phyloP scores from a whole-genome alignment of 92 coral and sea anemone genomes.

The Muricea muricata region DNA sequence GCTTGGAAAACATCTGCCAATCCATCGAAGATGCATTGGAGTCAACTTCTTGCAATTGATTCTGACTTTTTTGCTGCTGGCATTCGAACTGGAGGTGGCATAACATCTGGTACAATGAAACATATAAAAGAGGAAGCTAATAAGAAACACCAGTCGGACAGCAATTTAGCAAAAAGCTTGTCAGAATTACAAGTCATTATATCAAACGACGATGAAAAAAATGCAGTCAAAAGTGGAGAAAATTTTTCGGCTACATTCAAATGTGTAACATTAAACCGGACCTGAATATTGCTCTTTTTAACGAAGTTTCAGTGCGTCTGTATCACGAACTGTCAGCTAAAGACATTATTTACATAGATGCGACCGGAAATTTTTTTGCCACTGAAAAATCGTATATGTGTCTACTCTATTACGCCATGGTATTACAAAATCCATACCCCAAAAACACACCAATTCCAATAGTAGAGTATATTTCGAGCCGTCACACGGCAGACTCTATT shows the following conservation, averaged over 20 bases:
- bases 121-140: conserved; percentile 6
- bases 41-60: not conserved
- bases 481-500: conserved; percentile 3
- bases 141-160: not conserved
- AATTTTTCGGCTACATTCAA: conserved; percentile 37
- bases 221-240: conserved; percentile 26
- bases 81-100: conserved; percentile 28
- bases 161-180: not conserved
- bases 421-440: not conserved
- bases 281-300: conserved; percentile 29
- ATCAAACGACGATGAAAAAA: not conserved
- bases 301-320: conserved; percentile 29
- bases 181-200: not conserved
- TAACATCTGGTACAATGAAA: not conserved
- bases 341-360: conserved; percentile 39
- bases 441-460: conserved; percentile 30
- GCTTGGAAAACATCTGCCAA: not conserved
- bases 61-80: conserved; percentile 26
- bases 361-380: conserved; percentile 39
- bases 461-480: conserved; percentile 16
- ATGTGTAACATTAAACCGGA: not conserved
- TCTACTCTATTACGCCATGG: conserved; percentile 30
- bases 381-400: not conserved
- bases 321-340: conserved; percentile 19
- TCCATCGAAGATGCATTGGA: conserved; percentile 12